Evolutionary conservation across 2,797 vertebrate genomes (phyloP).

Genomic region (Hyperoplus lanceolatus): DNA sequence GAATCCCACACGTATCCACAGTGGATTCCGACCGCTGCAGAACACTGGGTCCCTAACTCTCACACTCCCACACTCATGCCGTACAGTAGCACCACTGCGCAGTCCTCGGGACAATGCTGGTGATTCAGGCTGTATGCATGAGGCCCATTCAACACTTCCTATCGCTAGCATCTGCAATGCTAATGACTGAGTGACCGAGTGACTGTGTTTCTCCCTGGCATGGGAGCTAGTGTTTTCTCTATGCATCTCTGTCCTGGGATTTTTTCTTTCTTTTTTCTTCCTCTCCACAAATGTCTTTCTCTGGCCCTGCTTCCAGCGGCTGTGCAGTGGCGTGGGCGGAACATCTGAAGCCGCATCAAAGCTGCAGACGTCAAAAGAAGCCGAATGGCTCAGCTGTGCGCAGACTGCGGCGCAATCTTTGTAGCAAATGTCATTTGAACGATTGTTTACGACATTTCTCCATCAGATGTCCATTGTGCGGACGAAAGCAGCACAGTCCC

Average conservation of each 20-base stretch:
- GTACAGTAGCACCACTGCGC: conserved; percentile 62
- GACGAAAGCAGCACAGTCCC: conserved; percentile 19
- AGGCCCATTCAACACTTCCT: conserved; percentile 85
- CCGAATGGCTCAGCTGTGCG: conserved; percentile 69
- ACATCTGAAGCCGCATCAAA: conserved; percentile 72
- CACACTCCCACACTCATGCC: conserved; percentile 79
- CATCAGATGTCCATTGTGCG: conserved; percentile 43
- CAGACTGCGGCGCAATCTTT: conserved; percentile 62
- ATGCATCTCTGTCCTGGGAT: conserved; percentile 53
- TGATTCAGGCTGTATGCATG: conserved; percentile 81
- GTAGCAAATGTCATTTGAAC: conserved; percentile 61
- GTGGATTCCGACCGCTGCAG: conserved; percentile 82
- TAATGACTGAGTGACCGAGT: conserved; percentile 80
- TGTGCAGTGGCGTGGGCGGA: conserved; percentile 64
- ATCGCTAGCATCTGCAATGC: conserved; percentile 87
- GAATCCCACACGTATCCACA: conserved; percentile 85
- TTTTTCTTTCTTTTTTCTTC: conserved; percentile 41
- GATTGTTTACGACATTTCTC: conserved; percentile 56
- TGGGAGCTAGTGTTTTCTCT: conserved; percentile 65
- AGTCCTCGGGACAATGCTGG: conserved; percentile 72
- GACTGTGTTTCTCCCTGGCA: conserved; percentile 60
- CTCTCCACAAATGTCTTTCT: conserved; percentile 48
- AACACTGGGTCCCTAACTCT: conserved; percentile 76
- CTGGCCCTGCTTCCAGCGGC: conserved; percentile 47
- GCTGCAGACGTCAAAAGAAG: conserved; percentile 68